These are phyloP conservation scores for Paramormyrops kingsleyae DNA, from an alignment of 2,113 vertebrate species.

Conservation along the genomic window DNA sequence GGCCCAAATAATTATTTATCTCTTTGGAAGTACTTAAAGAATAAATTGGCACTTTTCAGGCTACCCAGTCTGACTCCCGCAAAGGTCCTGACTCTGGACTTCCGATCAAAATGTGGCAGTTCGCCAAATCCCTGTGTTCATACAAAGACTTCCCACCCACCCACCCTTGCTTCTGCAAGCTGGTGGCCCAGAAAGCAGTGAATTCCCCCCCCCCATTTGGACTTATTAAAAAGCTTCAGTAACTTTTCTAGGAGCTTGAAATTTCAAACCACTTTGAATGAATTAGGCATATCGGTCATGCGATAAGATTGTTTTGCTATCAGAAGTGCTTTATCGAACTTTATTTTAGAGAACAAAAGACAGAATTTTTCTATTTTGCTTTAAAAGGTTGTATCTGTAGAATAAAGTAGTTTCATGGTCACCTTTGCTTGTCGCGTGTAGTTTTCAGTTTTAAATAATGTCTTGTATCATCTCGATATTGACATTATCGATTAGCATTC, in stretches of 20 bases:
- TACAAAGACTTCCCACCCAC: background rate
- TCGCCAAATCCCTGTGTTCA: background rate
- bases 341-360: background rate
- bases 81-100: slow-evolving; percentile 43
- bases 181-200: background rate
- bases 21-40: slow-evolving; percentile 3
- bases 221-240: background rate
- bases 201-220: background rate
- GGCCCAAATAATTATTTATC: slow-evolving; percentile 2
- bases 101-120: slow-evolving; percentile 24
- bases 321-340: background rate
- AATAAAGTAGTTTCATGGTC: background rate
- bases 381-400: background rate
- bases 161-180: background rate
- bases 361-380: background rate
- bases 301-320: background rate
- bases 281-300: background rate
- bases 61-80: slow-evolving; percentile 33
- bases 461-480: background rate
- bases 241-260: background rate
- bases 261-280: background rate
- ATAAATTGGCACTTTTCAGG: slow-evolving; percentile 40
- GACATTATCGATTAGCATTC: background rate
- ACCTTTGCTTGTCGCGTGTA: background rate
- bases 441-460: background rate